phyloP scores from a whole-genome alignment of 2,797 vertebrate genomes.

The Pseudomugil gertrudae region DNA sequence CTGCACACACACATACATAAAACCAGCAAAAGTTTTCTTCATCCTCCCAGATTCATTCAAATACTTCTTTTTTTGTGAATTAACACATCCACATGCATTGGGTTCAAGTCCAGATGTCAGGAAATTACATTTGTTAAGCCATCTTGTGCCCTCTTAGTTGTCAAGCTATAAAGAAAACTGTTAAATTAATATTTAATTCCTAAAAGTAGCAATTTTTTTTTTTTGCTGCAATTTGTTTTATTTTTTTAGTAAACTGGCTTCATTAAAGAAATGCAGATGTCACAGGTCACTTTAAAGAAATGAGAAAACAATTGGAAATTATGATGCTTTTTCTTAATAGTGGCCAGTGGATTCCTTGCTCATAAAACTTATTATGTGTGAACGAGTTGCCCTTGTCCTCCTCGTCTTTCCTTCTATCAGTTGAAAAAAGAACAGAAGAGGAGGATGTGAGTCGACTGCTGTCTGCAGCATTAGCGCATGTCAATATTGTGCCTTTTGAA shows the following conservation, averaged over 20 bases:
- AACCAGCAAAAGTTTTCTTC: constrained; percentile 17
- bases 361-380: neutral
- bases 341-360: neutral
- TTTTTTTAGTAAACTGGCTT: neutral
- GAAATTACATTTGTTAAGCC: neutral
- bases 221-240: neutral
- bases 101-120: too few relatives aligned
- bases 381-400: constrained; percentile 1
- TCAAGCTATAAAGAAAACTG: neutral
- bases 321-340: neutral
- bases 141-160: neutral
- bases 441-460: constrained; percentile 64
- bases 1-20: constrained; percentile 4
- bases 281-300: neutral
- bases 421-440: constrained; percentile 32
- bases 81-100: neutral
- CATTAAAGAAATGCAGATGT: neutral
- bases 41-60: constrained; percentile 18
- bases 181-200: neutral
- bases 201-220: neutral
- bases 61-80: constrained; percentile 4
- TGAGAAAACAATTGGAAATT: neutral
- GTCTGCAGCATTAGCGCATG: constrained; percentile 60
- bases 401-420: constrained; percentile 34
- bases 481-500: constrained; percentile 61